These are phyloP conservation scores for Leptopilina clavipes DNA, from an alignment of 1,140 invertebrate genomes.

Conservation along the genomic window DNA sequence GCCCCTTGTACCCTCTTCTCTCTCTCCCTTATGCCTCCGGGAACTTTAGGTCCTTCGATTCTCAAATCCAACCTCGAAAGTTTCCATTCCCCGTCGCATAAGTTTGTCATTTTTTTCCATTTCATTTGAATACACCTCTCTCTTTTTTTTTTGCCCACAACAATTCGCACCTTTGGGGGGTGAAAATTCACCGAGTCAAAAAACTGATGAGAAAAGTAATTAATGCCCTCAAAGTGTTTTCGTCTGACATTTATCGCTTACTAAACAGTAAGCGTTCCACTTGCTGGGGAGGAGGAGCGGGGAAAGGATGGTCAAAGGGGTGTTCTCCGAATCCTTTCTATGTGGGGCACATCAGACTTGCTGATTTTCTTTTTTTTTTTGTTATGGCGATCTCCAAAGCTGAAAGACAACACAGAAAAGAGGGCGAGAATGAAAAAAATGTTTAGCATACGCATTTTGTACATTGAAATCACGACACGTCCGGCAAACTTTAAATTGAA, in stretches of 20 bases:
- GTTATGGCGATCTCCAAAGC: slow-evolving; percentile 48
- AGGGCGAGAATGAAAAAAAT: slow-evolving; percentile 65
- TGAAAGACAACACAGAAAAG: slow-evolving; percentile 51
- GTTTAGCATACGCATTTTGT: slow-evolving; percentile 73
- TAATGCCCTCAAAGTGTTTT: slow-evolving; percentile 27
- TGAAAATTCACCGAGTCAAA: not conserved
- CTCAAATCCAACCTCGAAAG: slow-evolving; percentile 64
- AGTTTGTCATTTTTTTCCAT: slow-evolving; percentile 36
- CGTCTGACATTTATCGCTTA: not conserved
- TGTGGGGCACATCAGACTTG: slow-evolving; percentile 66
- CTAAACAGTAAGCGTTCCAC: too few species aligned
- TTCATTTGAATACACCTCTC: slow-evolving; percentile 22
- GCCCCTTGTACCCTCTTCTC: slow-evolving; percentile 48
- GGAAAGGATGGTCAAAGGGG: not conserved
- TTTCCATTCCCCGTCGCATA: slow-evolving; percentile 44
- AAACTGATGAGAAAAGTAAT: slow-evolving; percentile 10
- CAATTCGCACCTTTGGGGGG: too few species aligned
- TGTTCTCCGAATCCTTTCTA: slow-evolving; percentile 15
- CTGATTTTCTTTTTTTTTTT: slow-evolving; percentile 66
- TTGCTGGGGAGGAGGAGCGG: too few species aligned
- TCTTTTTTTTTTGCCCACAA: too few species aligned
- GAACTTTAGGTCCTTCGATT: slow-evolving; percentile 61
- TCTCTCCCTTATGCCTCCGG: slow-evolving; percentile 42
- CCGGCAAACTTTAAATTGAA: slow-evolving; percentile 71
- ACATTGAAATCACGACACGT: slow-evolving; percentile 71